Conservation (phyloP, 2,888 invertebrate species). For the Trachelus stipa region DNA sequence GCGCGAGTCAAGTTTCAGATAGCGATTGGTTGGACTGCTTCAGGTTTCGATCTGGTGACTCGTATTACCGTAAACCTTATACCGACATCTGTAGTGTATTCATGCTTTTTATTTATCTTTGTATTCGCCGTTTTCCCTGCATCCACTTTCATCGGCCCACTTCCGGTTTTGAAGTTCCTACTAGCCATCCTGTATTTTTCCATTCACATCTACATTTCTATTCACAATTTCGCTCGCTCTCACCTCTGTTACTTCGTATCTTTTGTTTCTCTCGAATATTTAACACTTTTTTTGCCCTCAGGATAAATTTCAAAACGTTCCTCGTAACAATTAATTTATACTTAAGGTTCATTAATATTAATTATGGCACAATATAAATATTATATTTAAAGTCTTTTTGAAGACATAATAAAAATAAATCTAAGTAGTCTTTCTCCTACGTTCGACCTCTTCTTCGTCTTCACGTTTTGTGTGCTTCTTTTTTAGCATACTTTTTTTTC, state of each 20-base stretch:
- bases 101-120: too few relatives aligned
- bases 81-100: too few relatives aligned
- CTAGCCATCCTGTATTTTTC: constrained; percentile 3
- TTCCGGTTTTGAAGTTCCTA: constrained; percentile 10
- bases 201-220: constrained; percentile 13
- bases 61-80: too few relatives aligned
- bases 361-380: constrained; percentile 66
- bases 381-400: constrained; percentile 66
- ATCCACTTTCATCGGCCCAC: too few relatives aligned
- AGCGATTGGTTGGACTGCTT: too few relatives aligned
- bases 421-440: constrained; percentile 65
- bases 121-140: too few relatives aligned
- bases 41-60: too few relatives aligned
- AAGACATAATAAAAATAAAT: constrained; percentile 67
- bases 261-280: neutral
- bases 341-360: constrained; percentile 64
- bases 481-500: constrained; percentile 25
- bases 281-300: neutral
- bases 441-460: constrained; percentile 42
- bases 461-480: constrained; percentile 20
- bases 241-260: neutral
- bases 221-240: too few relatives aligned
- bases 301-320: constrained; percentile 62
- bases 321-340: constrained; percentile 64
- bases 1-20: too few relatives aligned